These are phyloP conservation scores for Echeneis naucrates DNA, from an alignment of 2,797 vertebrate genomes.

Conservation along the genomic window DNA sequence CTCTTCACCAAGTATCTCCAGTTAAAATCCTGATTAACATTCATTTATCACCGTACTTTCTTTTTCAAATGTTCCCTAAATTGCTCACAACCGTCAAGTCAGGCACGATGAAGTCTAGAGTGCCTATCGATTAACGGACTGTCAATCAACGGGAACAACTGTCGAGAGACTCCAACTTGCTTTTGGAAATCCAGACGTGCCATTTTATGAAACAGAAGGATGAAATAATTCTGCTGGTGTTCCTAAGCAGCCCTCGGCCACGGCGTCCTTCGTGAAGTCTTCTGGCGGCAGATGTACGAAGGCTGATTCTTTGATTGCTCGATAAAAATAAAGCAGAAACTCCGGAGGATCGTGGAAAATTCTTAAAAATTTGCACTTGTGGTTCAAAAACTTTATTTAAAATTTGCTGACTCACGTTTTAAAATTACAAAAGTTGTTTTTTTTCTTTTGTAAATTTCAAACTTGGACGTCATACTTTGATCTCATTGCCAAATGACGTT, in stretches of 20 bases:
- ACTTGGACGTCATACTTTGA: background rate
- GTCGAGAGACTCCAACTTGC: constrained; percentile 26
- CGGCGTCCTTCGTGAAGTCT: constrained; percentile 15
- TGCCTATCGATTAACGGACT: constrained; percentile 40
- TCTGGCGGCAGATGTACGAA: background rate
- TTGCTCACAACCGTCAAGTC: constrained; percentile 4
- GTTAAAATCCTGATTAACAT: constrained; percentile 15
- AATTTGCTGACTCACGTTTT: background rate
- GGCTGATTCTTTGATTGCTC: constrained; percentile 15
- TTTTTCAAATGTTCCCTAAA: constrained; percentile 8
- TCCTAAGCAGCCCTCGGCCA: constrained; percentile 1
- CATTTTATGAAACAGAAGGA: constrained; percentile 45
- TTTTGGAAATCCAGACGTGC: constrained; percentile 20
- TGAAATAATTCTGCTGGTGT: constrained; percentile 16
- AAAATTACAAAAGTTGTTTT: too few relatives aligned
- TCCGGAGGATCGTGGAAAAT: background rate
- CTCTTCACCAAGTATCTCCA: background rate
- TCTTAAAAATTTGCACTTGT: background rate
- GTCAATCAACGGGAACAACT: constrained; percentile 54
- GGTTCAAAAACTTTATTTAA: background rate
- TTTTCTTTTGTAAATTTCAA: background rate
- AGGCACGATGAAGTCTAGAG: constrained; percentile 14
- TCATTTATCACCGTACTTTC: background rate
- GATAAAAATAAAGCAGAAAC: background rate
- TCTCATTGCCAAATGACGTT: background rate